These are phyloP conservation scores for Noctua pronuba DNA, from an alignment of 2,888 invertebrate species.

Conservation along the genomic window DNA sequence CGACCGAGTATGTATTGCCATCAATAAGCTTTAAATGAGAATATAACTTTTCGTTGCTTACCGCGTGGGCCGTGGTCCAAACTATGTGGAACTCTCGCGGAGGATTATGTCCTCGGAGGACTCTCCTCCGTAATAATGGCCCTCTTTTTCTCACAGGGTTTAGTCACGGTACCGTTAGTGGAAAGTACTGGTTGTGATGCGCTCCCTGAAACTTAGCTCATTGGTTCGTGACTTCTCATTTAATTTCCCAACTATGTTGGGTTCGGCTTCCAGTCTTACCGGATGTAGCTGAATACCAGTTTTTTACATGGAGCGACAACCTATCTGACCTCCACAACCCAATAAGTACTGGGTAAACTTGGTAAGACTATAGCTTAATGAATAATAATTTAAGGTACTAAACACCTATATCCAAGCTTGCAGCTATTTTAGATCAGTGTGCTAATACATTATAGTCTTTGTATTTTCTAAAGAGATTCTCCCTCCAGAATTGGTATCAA, in stretches of 20 bases:
- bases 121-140: not conserved
- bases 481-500: not conserved
- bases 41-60: not conserved
- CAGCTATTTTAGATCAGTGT: slow-evolving; percentile 5
- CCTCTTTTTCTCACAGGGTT: not conserved
- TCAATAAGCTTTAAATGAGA: not conserved
- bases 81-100: not conserved
- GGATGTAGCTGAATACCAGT: too few relatives aligned
- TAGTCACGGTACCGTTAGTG: not conserved
- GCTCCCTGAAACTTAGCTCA: not conserved
- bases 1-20: not conserved
- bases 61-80: not conserved
- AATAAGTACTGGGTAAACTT: too few relatives aligned
- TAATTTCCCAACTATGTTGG: too few relatives aligned
- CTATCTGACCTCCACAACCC: too few relatives aligned
- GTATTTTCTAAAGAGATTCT: not conserved
- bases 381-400: not conserved
- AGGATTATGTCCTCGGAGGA: not conserved
- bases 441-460: not conserved
- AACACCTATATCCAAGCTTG: not conserved
- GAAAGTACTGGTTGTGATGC: not conserved
- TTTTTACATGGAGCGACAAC: too few relatives aligned
- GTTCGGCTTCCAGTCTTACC: too few relatives aligned
- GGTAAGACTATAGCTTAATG: too few relatives aligned
- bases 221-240: not conserved